Evolutionary conservation across 2,797 vertebrate species (phyloP), one percentile per base, ranked within the genome.

Genomic region (Myotis planiceps): DNA sequence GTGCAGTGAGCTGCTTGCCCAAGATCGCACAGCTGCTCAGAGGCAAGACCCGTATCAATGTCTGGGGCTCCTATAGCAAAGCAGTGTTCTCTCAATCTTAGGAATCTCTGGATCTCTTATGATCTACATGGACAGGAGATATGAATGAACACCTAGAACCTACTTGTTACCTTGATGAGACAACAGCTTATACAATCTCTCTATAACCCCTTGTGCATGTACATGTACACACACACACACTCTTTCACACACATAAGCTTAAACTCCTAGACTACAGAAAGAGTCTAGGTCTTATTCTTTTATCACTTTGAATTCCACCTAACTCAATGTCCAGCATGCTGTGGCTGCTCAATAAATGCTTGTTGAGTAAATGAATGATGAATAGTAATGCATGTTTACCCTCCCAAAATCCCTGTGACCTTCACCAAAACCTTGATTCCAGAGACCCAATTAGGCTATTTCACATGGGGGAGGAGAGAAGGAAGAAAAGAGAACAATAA

Each of bases 371-470:
- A 34, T 63, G 32, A 88, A 88, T 80, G 42, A 16, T 82, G 21
- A 80, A 55, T 66, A 32, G 21, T 83, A 82, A 86, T 80, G 27
- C 39, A 18, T 95, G 6, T 79, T 80, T 95, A 86, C 51, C 21
- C 82, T 82, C 74, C 66, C 25, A 84, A 88, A 72, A 91, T 76
- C 34, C 29, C 63, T 34, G 13, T 19, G n/a, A 27, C 32, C 71
- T 78, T 88, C 49, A 63, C 66, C 21, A 53, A 65, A 89, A 72
- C 49, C 65, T 92, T 88, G 63, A 90, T 85, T 96, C 79, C 82
- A 74, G 47, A 94, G 15, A 72, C 53, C 47, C 75, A 60, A 1
- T 47, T 49, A 45, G 51, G 55, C 6, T 68, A 12, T 78, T 95
- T 72, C 53, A 78, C 13, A n/a, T 14, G 4, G 32, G 19, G 68